phyloP scores from a whole-genome alignment of 2,113 vertebrate species.

The Garra rufa region DNA sequence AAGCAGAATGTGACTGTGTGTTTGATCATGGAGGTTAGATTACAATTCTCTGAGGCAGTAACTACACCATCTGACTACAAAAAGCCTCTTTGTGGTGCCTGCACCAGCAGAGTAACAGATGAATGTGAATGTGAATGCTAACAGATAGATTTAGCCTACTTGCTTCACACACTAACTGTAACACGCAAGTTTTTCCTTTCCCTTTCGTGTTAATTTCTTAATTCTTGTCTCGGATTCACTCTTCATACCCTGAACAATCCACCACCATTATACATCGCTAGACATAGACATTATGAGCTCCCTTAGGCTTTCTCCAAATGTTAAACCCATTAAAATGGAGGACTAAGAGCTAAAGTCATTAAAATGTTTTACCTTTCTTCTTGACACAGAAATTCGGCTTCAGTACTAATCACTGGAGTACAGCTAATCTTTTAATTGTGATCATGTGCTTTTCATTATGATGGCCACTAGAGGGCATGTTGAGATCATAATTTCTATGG shows the following conservation, averaged over 20 bases:
- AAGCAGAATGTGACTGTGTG: not conserved
- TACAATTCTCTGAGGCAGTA: not conserved
- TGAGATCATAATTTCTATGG: not conserved
- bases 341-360: not conserved
- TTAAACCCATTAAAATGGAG: not conserved
- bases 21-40: not conserved
- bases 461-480: slow-evolving; percentile 28
- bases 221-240: not conserved
- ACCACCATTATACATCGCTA: not conserved
- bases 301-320: not conserved
- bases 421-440: not conserved
- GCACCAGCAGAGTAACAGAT: not conserved
- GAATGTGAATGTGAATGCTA: not conserved
- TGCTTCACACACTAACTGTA: not conserved
- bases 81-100: not conserved
- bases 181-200: not conserved
- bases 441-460: not conserved
- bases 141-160: not conserved
- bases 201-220: not conserved
- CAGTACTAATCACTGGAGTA: not conserved
- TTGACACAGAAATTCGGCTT: not conserved
- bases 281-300: not conserved
- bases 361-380: not conserved
- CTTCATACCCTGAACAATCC: not conserved
- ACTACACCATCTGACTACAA: not conserved